Base-by-base conservation (phyloP, 2,888 invertebrate species). In the Tetropium fuscum region DNA sequence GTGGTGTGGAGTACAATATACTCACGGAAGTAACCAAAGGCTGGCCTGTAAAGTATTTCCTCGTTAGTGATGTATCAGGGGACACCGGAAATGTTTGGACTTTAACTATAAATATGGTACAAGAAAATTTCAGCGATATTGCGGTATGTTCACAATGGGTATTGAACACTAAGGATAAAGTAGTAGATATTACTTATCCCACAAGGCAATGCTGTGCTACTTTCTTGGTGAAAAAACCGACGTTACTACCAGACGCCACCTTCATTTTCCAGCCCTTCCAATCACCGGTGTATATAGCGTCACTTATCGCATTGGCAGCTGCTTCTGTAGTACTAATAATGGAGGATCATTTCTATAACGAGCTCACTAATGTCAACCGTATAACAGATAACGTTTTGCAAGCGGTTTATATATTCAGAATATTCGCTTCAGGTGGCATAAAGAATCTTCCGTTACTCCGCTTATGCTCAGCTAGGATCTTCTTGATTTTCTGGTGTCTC, bases 181-280 rank as follows among this genome's bases (percentile, higher is more conserved):
- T 49, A 5, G 7, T 60, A 0, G 74, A 73, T 53, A 55, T 62
- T 15, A 67, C 69, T 1, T 63, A 68, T 22, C 67, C 72, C 2
- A 68, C 67, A 19, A 51, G 61, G 0, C 71, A 70, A 61, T 49
- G 59, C 10, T 75, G 74, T 58, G 48, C 65, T 3, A 74, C 74
- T 0, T 76, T 75, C 62, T 58, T 75, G 16, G 74, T 73, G 2
- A 76, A 71, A 8, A 76, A 74, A 64, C 74, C 77, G 2, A 51
- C 49, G 16, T 55, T 69, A n/a, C 43, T 74, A n/a, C 72, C 74
- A 3, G 53, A 64, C 10, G 41, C 41, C 13, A 68, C 70, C 2
- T 71, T 74, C 40, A 56, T 76, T 0, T 73, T 74, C 51, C 72
- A 74, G 53, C 60, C 73, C 3, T 66, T 77, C 16, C 63, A 63